Base-by-base conservation (phyloP, 2,113 vertebrate species). In the Mus spicilegus region DNA sequence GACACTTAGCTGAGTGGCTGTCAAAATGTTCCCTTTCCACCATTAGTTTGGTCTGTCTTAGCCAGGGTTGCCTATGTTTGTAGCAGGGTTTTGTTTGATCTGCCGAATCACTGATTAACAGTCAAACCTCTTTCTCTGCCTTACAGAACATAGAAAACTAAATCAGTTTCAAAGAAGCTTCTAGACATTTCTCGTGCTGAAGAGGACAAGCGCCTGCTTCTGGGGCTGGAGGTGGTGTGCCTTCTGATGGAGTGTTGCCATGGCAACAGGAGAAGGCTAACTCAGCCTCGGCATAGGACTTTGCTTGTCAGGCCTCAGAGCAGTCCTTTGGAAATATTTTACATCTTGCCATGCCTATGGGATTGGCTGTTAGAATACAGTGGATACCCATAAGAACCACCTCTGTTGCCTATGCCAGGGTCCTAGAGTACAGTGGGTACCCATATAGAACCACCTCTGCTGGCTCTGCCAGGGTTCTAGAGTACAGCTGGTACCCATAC, bases 11-110 rank as follows among this genome's bases (percentile, higher is more conserved):
- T 85, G 77, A 87, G n/a, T 96, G 95, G 3, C 75, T 97, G 69
- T 95, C 97, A 95, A 89, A 97, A 98, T 98, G 97, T 97, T 98
- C 97, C 95, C 93, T 0, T 97, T 70, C 95, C 93, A 77, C 94
- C 42, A 77, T 96, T 96, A 93, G 19, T 93, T 87, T 95, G 93
- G 13, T 26, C 24, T 97, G 80, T 87, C 93, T 96, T 70, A 84
- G 96, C 91, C 96, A 6, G 67, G 16, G 70, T 65, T 78, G 80
- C 73, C 72, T 92, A 81, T 90, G 91, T 95, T 89, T 94, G 72
- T 80, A 69, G 77, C 75, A n/a, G 61, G 63, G 87, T 94, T 95
- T 96, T 96, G 76, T 96, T 96, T 95, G 93, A 96, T 97, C 72
- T 93, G 42, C 49, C 1, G 39, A 95, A 78, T 95, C 92, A 87